Percentiles rank a stretch among this genome's conserved stretches.
Evolutionary conservation across 2,113 vertebrate genomes (phyloP).

Genomic region (Thamnophis sirtalis): DNA sequence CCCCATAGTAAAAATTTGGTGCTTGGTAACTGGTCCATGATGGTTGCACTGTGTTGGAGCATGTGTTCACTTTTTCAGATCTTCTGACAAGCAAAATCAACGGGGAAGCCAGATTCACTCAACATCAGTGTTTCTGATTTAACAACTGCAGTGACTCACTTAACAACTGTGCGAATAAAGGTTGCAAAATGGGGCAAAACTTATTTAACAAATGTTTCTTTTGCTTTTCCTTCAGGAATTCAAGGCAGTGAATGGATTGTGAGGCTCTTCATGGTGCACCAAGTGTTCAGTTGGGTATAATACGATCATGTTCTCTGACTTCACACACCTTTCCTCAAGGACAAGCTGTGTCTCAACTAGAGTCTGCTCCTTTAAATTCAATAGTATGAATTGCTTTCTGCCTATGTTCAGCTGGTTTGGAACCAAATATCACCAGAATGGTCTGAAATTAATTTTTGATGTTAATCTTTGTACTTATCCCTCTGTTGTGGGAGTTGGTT

Average conservation of each 20-base stretch:
- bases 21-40: neutral
- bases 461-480: neutral
- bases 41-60: neutral
- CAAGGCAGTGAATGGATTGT: neutral
- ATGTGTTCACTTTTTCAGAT: neutral
- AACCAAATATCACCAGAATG: neutral
- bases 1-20: neutral
- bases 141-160: neutral
- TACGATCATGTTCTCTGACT: neutral
- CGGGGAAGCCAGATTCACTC: neutral
- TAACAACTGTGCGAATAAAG: neutral
- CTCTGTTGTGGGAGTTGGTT: conserved; percentile 1
- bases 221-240: neutral
- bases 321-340: neutral
- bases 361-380: neutral
- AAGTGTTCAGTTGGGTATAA: neutral
- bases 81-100: neutral
- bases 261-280: neutral
- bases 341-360: neutral
- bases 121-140: neutral
- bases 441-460: neutral
- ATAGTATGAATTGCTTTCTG: neutral
- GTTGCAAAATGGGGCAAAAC: neutral
- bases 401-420: neutral
- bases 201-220: neutral